These are phyloP conservation scores for Aspidiotus destructor DNA, from an alignment of 2,888 invertebrate genomes.

Conservation along the genomic window DNA sequence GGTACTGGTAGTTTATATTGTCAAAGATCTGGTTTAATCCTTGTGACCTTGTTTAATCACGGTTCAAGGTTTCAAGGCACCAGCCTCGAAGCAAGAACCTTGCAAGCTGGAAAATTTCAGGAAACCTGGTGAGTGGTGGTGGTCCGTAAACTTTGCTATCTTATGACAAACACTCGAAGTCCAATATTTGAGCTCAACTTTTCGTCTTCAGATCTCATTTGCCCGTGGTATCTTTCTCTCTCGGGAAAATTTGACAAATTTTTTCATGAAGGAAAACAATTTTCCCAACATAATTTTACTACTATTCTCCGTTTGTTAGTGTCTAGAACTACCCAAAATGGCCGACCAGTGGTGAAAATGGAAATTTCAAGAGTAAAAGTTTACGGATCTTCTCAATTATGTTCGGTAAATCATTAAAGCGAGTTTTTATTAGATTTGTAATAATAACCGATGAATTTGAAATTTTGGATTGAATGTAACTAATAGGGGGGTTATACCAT, in stretches of 20 bases:
- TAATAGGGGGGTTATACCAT: too few relatives aligned
- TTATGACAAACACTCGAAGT: background rate
- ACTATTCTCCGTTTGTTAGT: background rate
- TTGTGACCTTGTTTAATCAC: too few relatives aligned
- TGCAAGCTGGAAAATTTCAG: slow-evolving; percentile 18
- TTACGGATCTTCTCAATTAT: background rate
- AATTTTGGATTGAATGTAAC: too few relatives aligned
- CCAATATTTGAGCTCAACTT: background rate
- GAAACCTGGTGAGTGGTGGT: slow-evolving; percentile 22
- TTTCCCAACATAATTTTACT: background rate
- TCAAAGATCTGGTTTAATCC: too few relatives aligned
- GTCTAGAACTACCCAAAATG: slow-evolving; percentile 27
- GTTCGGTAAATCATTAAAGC: background rate
- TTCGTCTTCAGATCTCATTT: background rate
- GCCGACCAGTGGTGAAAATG: slow-evolving; percentile 8
- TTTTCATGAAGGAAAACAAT: too few relatives aligned
- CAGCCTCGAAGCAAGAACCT: too few relatives aligned
- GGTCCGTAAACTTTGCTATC: slow-evolving; percentile 19
- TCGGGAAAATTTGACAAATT: background rate
- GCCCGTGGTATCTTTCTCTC: background rate
- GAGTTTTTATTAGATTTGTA: background rate
- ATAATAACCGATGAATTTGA: too few relatives aligned
- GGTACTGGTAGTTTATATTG: too few relatives aligned
- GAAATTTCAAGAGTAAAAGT: background rate
- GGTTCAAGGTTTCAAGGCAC: too few relatives aligned